Evolutionary conservation across 1,140 invertebrate genomes (phyloP).

Genomic region (Lamellibrachia luymesi): DNA sequence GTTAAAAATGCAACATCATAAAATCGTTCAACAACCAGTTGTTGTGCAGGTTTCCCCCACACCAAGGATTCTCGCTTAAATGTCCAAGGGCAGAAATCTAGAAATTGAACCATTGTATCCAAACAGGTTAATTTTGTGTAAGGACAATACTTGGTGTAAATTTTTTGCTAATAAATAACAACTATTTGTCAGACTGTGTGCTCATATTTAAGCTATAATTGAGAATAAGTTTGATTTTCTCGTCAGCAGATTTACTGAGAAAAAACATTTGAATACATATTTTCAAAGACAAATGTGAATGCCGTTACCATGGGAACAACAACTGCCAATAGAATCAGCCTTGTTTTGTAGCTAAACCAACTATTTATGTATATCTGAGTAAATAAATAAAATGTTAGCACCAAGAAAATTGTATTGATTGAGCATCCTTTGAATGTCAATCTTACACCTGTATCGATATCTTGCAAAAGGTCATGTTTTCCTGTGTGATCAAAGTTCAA

Average conservation of each 20-base stretch:
- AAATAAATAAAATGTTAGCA: background rate
- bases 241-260: background rate
- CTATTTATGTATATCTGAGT: background rate
- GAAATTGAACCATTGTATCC: background rate
- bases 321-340: background rate
- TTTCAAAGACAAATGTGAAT: background rate
- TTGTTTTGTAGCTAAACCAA: background rate
- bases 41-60: background rate
- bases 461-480: too few species aligned
- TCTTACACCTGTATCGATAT: too few species aligned
- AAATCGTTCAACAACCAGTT: background rate
- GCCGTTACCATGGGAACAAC: background rate
- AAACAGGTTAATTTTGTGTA: background rate
- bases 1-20: background rate
- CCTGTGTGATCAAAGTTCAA: background rate
- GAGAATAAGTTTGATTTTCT: background rate
- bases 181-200: background rate
- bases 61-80: background rate
- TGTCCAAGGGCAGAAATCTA: background rate
- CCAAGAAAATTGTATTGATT: background rate
- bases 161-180: background rate
- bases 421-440: too few species aligned
- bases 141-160: background rate
- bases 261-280: background rate
- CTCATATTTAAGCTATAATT: background rate